Percentiles rank a stretch among this genome's conserved stretches.
Conservation (phyloP, 2,113 vertebrate species). For the Cyanoderma ruficeps region DNA sequence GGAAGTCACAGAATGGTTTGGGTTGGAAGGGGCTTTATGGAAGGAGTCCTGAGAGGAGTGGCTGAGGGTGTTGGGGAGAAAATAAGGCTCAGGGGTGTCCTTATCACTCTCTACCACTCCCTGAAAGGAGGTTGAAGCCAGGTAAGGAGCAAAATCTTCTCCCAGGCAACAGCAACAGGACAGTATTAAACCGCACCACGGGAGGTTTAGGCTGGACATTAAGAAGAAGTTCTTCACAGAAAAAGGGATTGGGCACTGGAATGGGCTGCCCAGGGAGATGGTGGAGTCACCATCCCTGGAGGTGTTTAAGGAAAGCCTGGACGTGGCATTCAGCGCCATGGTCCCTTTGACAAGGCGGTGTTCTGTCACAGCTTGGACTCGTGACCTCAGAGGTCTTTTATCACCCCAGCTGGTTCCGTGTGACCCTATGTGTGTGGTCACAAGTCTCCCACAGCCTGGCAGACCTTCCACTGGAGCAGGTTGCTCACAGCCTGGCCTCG, state of each 20-base stretch:
- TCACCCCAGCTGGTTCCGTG: rapidly evolving
- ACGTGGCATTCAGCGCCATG: rapidly evolving
- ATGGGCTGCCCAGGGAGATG: not conserved
- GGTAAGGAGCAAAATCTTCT: not conserved
- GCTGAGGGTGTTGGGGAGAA: not conserved
- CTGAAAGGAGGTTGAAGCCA: not conserved
- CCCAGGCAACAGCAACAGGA: not conserved
- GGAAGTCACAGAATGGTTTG: not conserved
- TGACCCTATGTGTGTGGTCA: rapidly evolving
- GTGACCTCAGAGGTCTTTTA: not conserved
- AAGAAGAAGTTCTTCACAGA: not conserved
- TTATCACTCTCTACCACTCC: too few relatives aligned
- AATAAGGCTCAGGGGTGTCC: not conserved
- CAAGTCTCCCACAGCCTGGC: not conserved
- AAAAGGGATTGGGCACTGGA: not conserved
- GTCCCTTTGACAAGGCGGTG: rapidly evolving
- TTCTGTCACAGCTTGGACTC: not conserved
- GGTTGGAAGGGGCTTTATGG: not conserved
- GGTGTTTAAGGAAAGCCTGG: not conserved
- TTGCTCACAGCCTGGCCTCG: not conserved
- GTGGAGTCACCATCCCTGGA: not conserved
- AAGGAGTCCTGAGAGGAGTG: not conserved
- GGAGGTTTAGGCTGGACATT: not conserved
- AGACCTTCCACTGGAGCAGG: not conserved
- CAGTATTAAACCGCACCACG: too few relatives aligned